phyloP scores from a whole-genome alignment of 1,140 invertebrate species.

The Acromyrmex heyeri region DNA sequence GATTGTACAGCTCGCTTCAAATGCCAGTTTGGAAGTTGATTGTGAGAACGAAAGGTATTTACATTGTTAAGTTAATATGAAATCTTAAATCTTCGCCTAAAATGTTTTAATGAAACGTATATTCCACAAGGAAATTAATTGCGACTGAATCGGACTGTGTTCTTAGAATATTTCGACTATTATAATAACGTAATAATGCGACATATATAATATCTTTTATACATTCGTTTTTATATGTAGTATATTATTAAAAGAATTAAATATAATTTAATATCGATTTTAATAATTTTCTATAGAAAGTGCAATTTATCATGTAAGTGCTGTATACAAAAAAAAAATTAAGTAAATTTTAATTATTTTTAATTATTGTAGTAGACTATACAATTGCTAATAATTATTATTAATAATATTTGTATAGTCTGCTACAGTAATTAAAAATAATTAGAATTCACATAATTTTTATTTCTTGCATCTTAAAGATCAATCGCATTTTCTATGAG shows the following conservation, averaged over 20 bases:
- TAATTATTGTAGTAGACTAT: no score
- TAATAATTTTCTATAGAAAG: no score
- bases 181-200: no score
- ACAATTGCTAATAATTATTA: no score
- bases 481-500: neutral
- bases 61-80: neutral
- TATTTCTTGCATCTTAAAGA: neutral
- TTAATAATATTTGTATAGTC: neutral
- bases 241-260: no score
- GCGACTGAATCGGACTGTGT: neutral
- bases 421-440: neutral
- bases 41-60: neutral
- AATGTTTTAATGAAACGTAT: neutral
- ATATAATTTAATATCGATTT: no score
- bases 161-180: neutral
- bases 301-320: no score
- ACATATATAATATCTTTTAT: neutral
- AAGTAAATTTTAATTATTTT: no score
- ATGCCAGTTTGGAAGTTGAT: neutral
- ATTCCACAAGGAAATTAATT: neutral
- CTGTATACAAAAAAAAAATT: no score
- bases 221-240: neutral
- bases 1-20: constrained; percentile 65
- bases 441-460: constrained; percentile 1
- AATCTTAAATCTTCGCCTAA: no score